Conservation (phyloP, 2,113 vertebrate species). For the Callaeas wilsoni region DNA sequence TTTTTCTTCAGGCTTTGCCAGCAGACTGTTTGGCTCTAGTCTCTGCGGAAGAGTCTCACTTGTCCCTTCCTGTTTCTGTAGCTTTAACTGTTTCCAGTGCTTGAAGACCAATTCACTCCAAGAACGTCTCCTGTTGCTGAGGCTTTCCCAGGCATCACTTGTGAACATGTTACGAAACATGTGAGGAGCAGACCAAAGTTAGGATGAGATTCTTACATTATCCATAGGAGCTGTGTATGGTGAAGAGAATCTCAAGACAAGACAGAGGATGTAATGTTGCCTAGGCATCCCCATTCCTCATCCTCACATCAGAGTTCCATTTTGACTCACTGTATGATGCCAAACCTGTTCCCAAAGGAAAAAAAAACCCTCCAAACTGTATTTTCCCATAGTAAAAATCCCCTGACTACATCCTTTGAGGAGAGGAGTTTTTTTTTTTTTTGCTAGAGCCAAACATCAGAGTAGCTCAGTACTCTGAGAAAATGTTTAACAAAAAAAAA, state of each 20-base stretch:
- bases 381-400: background rate
- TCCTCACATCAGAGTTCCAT: background rate
- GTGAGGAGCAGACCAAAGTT: background rate
- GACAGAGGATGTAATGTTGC: background rate
- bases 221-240: rapidly evolving
- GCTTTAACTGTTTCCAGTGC: background rate
- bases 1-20: background rate
- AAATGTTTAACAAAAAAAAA: background rate
- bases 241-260: background rate
- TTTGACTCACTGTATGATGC: background rate
- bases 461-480: background rate
- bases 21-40: background rate
- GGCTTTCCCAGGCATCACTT: background rate
- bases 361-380: background rate
- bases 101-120: background rate
- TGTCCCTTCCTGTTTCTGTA: background rate
- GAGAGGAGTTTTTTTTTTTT: background rate
- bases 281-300: background rate
- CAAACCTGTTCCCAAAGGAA: background rate
- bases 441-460: background rate
- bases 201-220: background rate
- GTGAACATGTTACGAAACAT: background rate
- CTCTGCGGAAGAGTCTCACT: background rate
- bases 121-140: background rate
- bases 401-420: background rate